Evolutionary conservation across 1,140 invertebrate species (phyloP), one percentile per base, ranked within the genome.

Genomic region (Charaxes varanes): DNA sequence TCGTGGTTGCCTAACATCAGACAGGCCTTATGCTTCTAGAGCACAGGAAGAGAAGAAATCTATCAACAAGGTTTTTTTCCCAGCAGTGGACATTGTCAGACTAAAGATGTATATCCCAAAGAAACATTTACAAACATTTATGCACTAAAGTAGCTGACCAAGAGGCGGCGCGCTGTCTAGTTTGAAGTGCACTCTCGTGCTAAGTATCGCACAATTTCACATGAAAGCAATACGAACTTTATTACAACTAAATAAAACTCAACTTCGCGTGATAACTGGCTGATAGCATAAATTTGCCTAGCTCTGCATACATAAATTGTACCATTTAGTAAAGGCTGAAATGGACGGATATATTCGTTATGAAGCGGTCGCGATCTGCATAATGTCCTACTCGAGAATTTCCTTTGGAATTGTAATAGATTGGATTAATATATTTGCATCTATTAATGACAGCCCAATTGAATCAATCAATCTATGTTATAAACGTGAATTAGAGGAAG

Each of bases 331-430:
- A 36, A 33, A 52, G 45, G 30, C 54, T 34, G 52, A 18, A 54
- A 56, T 51, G 51, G 46, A 67, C 57, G 57, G 60, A 61, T 52
- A 60, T 54, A 47, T 50, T 49, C 49, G 55, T 55, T 48, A 35
- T 34, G 38, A 40, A 38, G 45, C 31, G 37, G 43, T 35, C 40
- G 42, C 47, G 38, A 57, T 67, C 64, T 56, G 51, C 51, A 58
- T 62, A 59, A 67, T 67, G 61, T 50, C 38, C 34, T 31, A 49
- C 50, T 60, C 22, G 46, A 47, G 42, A 43, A 53, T 27, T 54
- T 52, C 42, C 38, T 33, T 17, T 16, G n/a, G 18, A 41, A 19
- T 47, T 7, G 23, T 17, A 35, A 22, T 35, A 18, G 15, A 14
- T 22, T 8, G 12, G 18, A 23, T 35, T 30, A 23, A 28, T 42